Evolutionary conservation across 2,113 vertebrate species (phyloP), one percentile per base, ranked within the genome.

Genomic region (Cranoglanis bouderius): DNA sequence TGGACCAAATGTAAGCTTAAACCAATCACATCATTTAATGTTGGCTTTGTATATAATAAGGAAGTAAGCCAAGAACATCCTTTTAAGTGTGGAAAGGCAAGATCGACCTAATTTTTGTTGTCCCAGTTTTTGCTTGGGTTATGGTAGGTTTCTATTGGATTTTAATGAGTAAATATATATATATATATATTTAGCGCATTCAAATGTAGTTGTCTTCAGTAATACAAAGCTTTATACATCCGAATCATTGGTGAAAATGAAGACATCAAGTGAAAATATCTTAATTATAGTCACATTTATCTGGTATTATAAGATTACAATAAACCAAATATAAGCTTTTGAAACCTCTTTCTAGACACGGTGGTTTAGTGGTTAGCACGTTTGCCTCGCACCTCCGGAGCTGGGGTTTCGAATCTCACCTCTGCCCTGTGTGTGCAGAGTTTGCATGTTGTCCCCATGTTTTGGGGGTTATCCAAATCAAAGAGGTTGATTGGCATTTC

Each of bases 31-130:
- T 88, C 38, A 85, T 88, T 89, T 93, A 88, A 89, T 86, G 53
- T 55, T 77, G 87, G 87, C 19, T 72, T 90, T 21, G 87, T 90
- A 92, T 61, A 63, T 70, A 89, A 86, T 88, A 83, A 43, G 78
- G 72, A 88, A 35, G 57, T 86, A 93, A 90, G 89, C 61, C 84
- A 32, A 65, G 86, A 91, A 91, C 86, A 92, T 92, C 90, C 90
- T 89, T 80, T 91, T 91, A 90, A 90, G 80, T 93, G 91, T 90
- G 84, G 84, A 89, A 87, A 91, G 89, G 90, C 88, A 77, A 91
- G 92, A 93, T 93, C 95, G 93, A 92, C 93, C 94, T 90, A 93
- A 46, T 93, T 95, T 88, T 78, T 19, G 86, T 6, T 78, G 81
- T 24, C 74, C 81, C 81, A 46, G 35, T 87, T 87, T 84, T 53